Conservation (phyloP, 2,113 vertebrate species). For the Mustela lutreola region DNA sequence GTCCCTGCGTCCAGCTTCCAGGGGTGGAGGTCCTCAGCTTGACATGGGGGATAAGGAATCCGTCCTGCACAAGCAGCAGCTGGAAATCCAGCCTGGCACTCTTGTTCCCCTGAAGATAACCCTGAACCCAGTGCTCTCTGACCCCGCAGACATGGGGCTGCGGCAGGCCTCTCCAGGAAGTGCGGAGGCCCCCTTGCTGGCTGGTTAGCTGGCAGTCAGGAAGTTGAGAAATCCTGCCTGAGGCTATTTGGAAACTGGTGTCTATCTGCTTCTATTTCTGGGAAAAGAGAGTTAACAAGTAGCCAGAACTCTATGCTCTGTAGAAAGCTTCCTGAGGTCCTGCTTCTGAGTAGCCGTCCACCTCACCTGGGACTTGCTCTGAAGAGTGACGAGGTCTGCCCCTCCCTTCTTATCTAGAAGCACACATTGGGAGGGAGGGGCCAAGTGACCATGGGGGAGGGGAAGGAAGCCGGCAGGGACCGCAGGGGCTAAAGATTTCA, state of each 20-base stretch:
- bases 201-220: neutral
- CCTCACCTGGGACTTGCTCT: neutral
- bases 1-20: rapidly evolving
- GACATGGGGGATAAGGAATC: neutral
- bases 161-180: neutral
- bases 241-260: neutral
- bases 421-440: neutral
- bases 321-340: neutral
- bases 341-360: neutral
- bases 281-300: neutral
- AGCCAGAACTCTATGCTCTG: rapidly evolving
- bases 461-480: neutral
- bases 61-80: neutral
- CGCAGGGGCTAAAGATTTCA: rapidly evolving
- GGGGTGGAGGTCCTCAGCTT: neutral
- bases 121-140: neutral
- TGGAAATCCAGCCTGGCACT: neutral
- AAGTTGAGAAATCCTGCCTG: neutral
- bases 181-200: rapidly evolving
- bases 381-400: rapidly evolving
- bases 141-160: too few species aligned
- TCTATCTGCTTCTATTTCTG: neutral
- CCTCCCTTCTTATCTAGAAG: rapidly evolving
- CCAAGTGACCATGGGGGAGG: too few species aligned
- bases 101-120: neutral